phyloP scores from a whole-genome alignment of 2,797 vertebrate species.

The Takifugu ocellatus region DNA sequence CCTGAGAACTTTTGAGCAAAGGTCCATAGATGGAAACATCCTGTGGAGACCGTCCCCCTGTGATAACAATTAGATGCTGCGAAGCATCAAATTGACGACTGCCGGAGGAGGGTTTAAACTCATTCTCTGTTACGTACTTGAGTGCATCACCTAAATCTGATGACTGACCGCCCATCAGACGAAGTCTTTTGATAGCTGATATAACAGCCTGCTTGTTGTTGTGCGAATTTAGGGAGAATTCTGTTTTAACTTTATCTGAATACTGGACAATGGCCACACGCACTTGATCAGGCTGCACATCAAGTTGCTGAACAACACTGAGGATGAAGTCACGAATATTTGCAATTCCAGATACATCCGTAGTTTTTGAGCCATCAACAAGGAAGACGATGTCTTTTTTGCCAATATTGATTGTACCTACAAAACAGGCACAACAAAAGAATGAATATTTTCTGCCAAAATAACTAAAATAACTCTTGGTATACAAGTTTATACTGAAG shows the following conservation, averaged over 20 bases:
- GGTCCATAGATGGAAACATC: slow-evolving; percentile 76
- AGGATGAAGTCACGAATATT: slow-evolving; percentile 89
- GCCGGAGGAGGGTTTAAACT: slow-evolving; percentile 82
- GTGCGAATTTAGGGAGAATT: slow-evolving; percentile 85
- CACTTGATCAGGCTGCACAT: slow-evolving; percentile 82
- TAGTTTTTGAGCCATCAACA: slow-evolving; percentile 85
- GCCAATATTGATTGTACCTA: slow-evolving; percentile 63
- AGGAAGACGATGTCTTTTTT: slow-evolving; percentile 91
- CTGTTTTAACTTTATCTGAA: slow-evolving; percentile 76
- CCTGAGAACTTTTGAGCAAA: slow-evolving; percentile 66
- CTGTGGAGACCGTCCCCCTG: slow-evolving; percentile 83
- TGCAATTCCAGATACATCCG: slow-evolving; percentile 72
- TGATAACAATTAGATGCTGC: slow-evolving; percentile 91
- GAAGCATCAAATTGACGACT: slow-evolving; percentile 83
- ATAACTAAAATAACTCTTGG: too few relatives aligned
- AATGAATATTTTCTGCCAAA: background rate
- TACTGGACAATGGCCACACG: slow-evolving; percentile 88
- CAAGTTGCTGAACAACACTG: slow-evolving; percentile 81
- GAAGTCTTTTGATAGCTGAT: slow-evolving; percentile 80
- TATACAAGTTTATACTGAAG: background rate
- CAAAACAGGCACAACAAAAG: slow-evolving; percentile 23
- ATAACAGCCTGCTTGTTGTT: slow-evolving; percentile 76
- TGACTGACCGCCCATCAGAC: slow-evolving; percentile 82
- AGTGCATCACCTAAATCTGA: slow-evolving; percentile 84
- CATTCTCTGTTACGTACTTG: slow-evolving; percentile 78